Percentiles rank a stretch among this genome's conserved stretches.
These are phyloP conservation scores for Collichthys lucidus DNA, from an alignment of 2,113 vertebrate genomes.

Conservation along the genomic window DNA sequence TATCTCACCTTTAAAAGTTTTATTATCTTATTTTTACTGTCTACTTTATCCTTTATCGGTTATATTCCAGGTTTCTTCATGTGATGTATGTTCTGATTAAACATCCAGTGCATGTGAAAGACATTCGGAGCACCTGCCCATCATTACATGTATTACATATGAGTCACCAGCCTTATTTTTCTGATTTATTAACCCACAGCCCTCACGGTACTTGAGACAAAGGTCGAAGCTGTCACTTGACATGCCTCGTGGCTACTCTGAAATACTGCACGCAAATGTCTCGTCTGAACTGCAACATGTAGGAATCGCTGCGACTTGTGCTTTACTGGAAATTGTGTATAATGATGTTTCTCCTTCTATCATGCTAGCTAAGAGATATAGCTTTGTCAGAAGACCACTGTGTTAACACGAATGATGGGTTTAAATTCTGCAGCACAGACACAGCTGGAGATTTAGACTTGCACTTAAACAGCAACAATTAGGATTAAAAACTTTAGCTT, in stretches of 20 bases:
- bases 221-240: conserved; percentile 10
- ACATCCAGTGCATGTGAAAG: too few relatives aligned
- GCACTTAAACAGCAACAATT: too few relatives aligned
- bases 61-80: too few relatives aligned
- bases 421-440: neutral
- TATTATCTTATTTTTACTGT: too few relatives aligned
- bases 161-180: neutral
- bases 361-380: neutral
- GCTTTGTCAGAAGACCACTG: too few relatives aligned
- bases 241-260: conserved; percentile 1
- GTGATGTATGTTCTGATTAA: too few relatives aligned
- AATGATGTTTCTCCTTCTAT: neutral
- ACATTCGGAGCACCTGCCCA: neutral
- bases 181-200: conserved; percentile 2
- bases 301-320: neutral
- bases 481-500: neutral
- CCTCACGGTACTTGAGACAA: neutral
- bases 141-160: neutral
- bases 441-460: neutral
- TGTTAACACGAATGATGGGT: neutral
- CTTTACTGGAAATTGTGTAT: neutral
- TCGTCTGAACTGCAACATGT: neutral
- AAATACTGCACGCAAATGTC: neutral
- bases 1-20: too few relatives aligned
- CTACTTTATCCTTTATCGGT: too few relatives aligned